These are phyloP conservation scores for Halcyon smyrnensis DNA, from an alignment of 2,797 vertebrate species.

Conservation along the genomic window DNA sequence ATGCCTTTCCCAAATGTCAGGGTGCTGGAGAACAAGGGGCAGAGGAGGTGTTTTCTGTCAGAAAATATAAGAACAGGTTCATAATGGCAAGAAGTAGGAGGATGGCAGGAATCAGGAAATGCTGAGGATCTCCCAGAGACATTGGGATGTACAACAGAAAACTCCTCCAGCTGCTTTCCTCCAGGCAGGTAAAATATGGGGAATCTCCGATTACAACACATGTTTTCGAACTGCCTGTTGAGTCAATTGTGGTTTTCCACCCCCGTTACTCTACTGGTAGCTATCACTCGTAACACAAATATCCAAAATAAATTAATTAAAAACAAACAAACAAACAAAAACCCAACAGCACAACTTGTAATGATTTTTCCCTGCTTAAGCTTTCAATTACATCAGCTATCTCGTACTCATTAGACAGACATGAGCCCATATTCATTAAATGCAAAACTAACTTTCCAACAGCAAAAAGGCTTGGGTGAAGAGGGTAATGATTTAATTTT, in stretches of 20 bases:
- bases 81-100: background rate
- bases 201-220: background rate
- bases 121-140: background rate
- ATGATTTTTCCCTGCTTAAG: conserved; percentile 51
- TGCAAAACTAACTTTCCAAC: conserved; percentile 73
- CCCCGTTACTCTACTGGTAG: background rate
- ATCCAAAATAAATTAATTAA: conserved; percentile 55
- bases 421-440: conserved; percentile 69
- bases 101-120: background rate
- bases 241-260: background rate
- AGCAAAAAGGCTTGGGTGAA: conserved; percentile 68
- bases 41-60: background rate
- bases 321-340: background rate
- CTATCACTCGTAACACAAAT: conserved; percentile 57
- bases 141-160: background rate
- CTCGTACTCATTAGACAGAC: conserved; percentile 69
- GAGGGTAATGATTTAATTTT: conserved; percentile 75
- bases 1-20: background rate
- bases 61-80: background rate
- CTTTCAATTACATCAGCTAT: conserved; percentile 71
- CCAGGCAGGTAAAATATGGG: background rate
- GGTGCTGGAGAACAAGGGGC: background rate
- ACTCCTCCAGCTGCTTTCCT: background rate
- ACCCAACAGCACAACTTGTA: background rate
- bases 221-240: background rate